Evolutionary conservation across 2,888 invertebrate species (phyloP).

Genomic region (Carpatolechia fugitivella): DNA sequence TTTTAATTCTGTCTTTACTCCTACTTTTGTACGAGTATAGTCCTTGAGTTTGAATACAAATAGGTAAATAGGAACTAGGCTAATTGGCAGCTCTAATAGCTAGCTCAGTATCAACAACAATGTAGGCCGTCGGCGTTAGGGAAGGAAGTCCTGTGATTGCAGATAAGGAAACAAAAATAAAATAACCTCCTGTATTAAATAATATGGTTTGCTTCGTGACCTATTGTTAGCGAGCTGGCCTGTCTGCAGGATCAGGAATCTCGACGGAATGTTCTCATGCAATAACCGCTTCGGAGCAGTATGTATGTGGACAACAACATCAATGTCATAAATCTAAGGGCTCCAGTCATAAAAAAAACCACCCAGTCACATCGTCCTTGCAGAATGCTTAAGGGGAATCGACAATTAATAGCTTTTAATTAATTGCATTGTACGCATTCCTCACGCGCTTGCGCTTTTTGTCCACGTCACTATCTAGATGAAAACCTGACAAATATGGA

Average conservation of each 20-base stretch:
- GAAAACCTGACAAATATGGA: conserved; percentile 39
- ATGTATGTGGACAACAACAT: conserved; percentile 24
- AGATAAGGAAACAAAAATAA: conserved; percentile 16
- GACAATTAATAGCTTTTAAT: conserved; percentile 62
- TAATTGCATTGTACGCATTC: conserved; percentile 58
- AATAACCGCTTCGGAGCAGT: conserved; percentile 5
- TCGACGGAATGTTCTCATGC: conserved; percentile 20
- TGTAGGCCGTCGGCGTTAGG: conserved; percentile 3
- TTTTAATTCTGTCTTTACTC: neutral
- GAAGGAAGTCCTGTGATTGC: conserved; percentile 12
- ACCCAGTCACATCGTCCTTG: conserved; percentile 23
- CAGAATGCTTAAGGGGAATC: conserved; percentile 46
- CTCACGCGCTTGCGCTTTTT: conserved; percentile 16
- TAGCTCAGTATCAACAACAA: neutral
- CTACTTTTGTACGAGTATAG: neutral
- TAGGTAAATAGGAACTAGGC: neutral
- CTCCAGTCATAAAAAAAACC: conserved; percentile 26
- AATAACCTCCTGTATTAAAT: neutral
- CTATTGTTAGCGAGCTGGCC: conserved; percentile 10
- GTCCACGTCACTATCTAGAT: conserved; percentile 21
- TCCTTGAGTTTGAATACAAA: neutral
- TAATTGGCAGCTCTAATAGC: conserved; percentile 6
- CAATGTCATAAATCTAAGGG: conserved; percentile 28
- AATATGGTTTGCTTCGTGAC: neutral
- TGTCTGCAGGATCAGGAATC: conserved; percentile 3